Conservation (phyloP, 2,888 invertebrate species). For the Oscheius sp. region DNA sequence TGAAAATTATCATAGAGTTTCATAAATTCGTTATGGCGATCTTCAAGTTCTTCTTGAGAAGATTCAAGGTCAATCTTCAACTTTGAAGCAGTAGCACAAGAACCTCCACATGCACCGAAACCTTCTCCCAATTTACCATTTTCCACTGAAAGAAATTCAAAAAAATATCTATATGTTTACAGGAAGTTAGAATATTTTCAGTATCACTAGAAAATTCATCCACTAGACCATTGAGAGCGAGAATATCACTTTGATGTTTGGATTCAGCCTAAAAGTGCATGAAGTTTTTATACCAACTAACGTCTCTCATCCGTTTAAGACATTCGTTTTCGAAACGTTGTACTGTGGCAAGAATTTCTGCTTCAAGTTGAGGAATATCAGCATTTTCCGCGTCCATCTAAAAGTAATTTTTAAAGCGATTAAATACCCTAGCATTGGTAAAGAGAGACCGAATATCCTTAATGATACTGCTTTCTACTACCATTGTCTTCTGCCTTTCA, state of each 20-base stretch:
- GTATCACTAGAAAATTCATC: background rate
- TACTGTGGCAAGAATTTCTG: background rate
- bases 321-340: slow-evolving; percentile 19
- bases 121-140: background rate
- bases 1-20: slow-evolving; percentile 10
- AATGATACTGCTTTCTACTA: slow-evolving; percentile 23
- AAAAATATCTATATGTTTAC: background rate
- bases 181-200: background rate
- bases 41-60: background rate
- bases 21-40: slow-evolving; percentile 12
- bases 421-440: slow-evolving; percentile 12
- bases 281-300: background rate
- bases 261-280: slow-evolving; percentile 1
- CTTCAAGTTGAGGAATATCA: background rate
- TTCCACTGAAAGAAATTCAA: slow-evolving; percentile 3
- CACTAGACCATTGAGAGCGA: background rate
- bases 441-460: slow-evolving; percentile 10
- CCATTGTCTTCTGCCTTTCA: slow-evolving; percentile 22
- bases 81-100: background rate
- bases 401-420: background rate
- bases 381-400: slow-evolving; percentile 4
- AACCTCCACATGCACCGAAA: background rate
- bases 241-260: slow-evolving; percentile 7
- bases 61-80: background rate
- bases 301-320: slow-evolving; percentile 6